Base-by-base conservation (phyloP, 2,113 vertebrate species). In the Candoia aspera region DNA sequence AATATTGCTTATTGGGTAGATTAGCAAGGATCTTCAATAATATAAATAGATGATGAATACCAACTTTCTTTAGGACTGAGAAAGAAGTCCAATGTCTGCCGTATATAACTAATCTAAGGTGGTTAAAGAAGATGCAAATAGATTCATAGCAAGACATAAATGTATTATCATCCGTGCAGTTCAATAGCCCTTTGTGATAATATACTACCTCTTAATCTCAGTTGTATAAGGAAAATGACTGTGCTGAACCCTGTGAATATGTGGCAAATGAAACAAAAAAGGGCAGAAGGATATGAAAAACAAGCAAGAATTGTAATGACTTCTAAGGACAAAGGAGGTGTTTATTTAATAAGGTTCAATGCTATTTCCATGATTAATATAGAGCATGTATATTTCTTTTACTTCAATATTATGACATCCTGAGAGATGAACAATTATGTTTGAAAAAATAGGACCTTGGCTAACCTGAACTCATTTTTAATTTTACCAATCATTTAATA, bases 261-360 rank as follows among this genome's bases (percentile, higher is more conserved):
- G 91, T 87, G 33, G 15, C 11, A 24, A 2, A 46, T 42, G 83
- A 60, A 93, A 89, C 1, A 33, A 90, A 93, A 42, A 88, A 59
- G 1, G 3, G 55, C 55, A 88, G 29, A 42, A 86, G 17, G 84
- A 26, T 83, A 46, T 60, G 13, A 53, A 93, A 64, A 86, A 88
- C 17, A 90, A 91, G 57, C 8, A 13, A 84, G n/a, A 57, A 90
- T 55, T 62, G 24, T 62, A 59, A 24, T 49, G 37, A 88, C 68
- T 88, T 91, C 83, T 85, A 46, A 54, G 57, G 58, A 10, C n/a
- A 90, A 89, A 86, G 46, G 46, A 57, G 37, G 29, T 89, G 87
- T 92, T 92, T 92, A 89, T 90, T 90, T 92, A 92, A 89, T 85
- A 87, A 92, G 24, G 53, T 79, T 89, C 79, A 89, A 68, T 89